phyloP scores from a whole-genome alignment of 1,140 invertebrate species.

The Polyergus mexicanus region DNA sequence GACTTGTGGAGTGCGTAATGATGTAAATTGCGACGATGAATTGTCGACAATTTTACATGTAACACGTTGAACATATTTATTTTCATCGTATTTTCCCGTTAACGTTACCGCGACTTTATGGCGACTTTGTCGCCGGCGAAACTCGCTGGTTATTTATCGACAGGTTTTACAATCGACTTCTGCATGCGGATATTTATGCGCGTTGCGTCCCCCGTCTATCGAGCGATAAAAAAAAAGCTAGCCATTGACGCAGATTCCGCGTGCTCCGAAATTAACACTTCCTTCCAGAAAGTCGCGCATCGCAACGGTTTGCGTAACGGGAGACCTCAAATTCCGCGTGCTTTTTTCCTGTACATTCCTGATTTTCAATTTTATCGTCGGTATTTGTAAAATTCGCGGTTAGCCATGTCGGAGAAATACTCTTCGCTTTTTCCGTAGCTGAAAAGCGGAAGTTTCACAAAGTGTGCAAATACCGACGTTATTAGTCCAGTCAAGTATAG shows the following conservation, averaged over 20 bases:
- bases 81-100: background rate
- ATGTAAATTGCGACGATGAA: conserved; percentile 5
- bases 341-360: background rate
- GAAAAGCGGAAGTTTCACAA: background rate
- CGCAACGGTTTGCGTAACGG: conserved; percentile 29
- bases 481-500: background rate
- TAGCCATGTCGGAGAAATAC: background rate
- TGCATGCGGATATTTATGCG: conserved; percentile 62
- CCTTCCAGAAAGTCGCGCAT: background rate
- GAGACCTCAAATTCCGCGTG: background rate
- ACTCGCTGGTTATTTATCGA: background rate
- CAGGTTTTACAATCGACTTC: background rate
- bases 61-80: background rate
- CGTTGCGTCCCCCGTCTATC: background rate
- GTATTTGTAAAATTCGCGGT: background rate
- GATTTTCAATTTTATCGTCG: background rate
- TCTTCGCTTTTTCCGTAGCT: background rate
- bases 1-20: background rate
- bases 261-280: conserved; percentile 40
- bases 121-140: background rate
- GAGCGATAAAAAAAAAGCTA: conserved; percentile 51
- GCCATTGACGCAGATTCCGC: background rate
- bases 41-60: background rate
- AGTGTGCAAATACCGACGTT: background rate
- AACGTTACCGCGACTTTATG: background rate